phyloP scores from a whole-genome alignment of 2,888 invertebrate species.

The Hypomecis atomaria region DNA sequence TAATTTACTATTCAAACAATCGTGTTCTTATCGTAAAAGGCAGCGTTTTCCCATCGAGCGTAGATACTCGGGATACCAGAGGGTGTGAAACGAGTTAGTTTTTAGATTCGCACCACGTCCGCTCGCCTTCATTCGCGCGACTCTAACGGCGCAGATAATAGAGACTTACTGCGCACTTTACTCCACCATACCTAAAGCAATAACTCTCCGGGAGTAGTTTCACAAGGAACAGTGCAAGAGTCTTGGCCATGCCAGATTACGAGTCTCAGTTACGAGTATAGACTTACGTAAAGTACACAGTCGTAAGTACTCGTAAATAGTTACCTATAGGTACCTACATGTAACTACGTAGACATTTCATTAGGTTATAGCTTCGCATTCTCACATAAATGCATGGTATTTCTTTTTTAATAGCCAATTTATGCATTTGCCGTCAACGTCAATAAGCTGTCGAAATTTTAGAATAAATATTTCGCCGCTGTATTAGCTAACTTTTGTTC shows the following conservation, averaged over 20 bases:
- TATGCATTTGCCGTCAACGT: no score
- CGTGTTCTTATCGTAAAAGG: conserved; percentile 1
- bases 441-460: no score
- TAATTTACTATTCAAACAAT: conserved; percentile 1
- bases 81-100: conserved; percentile 71
- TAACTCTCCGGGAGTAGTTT: conserved; percentile 74
- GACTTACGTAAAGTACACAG: no score
- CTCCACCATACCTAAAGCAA: conserved; percentile 75
- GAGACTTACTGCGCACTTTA: conserved; percentile 83
- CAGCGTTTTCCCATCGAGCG: conserved; percentile 39
- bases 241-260: conserved; percentile 1
- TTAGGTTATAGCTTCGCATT: no score
- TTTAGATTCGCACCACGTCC: conserved; percentile 78
- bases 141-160: conserved; percentile 82
- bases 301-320: no score
- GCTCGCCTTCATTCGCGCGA: conserved; percentile 79
- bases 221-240: conserved; percentile 53
- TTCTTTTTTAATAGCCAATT: no score
- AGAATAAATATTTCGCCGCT: no score
- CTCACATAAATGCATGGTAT: no score
- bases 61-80: conserved; percentile 38
- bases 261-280: neutral
- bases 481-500: no score
- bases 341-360: no score
- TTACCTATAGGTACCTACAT: no score